These are phyloP conservation scores for Lepidurus apus DNA, from an alignment of 1,140 invertebrate species.

Conservation along the genomic window DNA sequence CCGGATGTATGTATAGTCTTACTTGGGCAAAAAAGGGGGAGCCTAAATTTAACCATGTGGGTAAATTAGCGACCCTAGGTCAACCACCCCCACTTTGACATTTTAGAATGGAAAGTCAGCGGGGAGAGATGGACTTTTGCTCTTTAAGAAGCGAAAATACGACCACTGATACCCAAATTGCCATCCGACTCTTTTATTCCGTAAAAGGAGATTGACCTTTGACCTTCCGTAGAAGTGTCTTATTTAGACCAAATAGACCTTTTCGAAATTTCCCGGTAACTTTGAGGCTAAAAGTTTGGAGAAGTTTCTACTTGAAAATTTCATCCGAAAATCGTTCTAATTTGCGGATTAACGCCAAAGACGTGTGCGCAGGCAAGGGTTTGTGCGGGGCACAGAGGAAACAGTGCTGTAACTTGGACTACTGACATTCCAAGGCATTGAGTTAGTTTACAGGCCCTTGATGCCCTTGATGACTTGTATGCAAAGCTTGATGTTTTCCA, in stretches of 20 bases:
- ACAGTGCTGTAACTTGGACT: too few species aligned
- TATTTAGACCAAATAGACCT: too few species aligned
- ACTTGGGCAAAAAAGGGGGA: neutral
- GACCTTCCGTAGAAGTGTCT: too few species aligned
- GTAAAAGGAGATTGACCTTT: too few species aligned
- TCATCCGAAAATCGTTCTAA: too few species aligned
- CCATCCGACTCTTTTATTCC: too few species aligned
- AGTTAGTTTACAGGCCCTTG: neutral
- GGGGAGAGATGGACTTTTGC: neutral
- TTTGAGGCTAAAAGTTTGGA: too few species aligned
- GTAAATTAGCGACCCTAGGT: neutral
- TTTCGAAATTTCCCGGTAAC: too few species aligned
- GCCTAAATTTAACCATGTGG: neutral
- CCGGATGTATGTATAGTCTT: neutral
- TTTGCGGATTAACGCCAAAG: too few species aligned
- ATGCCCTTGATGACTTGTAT: neutral
- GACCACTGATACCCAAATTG: neutral
- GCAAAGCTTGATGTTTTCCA: neutral
- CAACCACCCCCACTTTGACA: neutral
- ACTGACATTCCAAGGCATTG: neutral
- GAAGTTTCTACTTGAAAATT: too few species aligned
- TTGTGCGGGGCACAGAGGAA: too few species aligned
- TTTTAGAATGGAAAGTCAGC: neutral
- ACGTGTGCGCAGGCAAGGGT: too few species aligned
- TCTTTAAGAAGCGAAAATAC: neutral